phyloP scores from a whole-genome alignment of 2,888 invertebrate species.

The Ferrisia virgata region DNA sequence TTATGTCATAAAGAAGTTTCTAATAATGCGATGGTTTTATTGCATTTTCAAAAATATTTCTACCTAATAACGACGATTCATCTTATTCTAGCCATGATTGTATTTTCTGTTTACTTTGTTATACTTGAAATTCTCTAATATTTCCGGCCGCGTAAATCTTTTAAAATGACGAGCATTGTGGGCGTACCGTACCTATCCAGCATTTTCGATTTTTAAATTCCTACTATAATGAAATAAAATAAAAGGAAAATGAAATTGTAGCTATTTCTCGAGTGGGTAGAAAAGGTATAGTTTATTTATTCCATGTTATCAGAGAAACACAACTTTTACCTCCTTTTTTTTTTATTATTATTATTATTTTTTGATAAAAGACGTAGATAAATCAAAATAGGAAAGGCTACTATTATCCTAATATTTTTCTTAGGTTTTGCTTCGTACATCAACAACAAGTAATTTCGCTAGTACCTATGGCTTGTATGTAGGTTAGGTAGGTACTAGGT shows the following conservation, averaged over 20 bases:
- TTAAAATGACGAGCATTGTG: background rate
- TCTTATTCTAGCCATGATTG: background rate
- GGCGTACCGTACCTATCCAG: background rate
- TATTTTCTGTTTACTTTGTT: background rate
- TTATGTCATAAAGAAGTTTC: background rate
- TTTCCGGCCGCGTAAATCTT: slow-evolving; percentile 14
- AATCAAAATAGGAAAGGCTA: background rate
- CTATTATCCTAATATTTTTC: background rate
- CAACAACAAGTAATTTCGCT: no score
- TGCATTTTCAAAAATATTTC: background rate
- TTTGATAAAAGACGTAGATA: background rate
- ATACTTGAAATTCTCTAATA: background rate
- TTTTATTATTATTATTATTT: no score
- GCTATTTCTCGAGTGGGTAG: background rate
- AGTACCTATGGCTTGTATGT: no score
- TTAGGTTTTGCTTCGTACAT: no score
- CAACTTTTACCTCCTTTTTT: no score
- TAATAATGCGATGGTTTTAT: background rate
- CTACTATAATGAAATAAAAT: background rate
- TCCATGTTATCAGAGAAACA: background rate
- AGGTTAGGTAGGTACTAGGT: no score
- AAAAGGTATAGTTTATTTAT: background rate
- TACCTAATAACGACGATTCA: background rate
- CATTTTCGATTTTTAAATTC: background rate
- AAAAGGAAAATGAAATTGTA: background rate